phyloP scores from a whole-genome alignment of 1,140 invertebrate species.

The Bombus picipes region DNA sequence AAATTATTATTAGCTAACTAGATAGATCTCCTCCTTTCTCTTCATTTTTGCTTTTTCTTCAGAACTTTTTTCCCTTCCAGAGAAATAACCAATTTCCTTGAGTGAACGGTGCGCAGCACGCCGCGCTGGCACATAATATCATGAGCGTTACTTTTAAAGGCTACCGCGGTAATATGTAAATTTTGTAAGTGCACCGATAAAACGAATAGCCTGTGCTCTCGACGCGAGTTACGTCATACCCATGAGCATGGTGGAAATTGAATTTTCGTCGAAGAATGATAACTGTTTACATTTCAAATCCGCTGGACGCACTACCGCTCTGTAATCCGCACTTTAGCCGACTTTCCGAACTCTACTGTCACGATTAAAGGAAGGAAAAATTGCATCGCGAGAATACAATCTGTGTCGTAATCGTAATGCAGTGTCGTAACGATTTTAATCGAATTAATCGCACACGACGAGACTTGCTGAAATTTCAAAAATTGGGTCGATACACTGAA shows the following conservation, averaged over 20 bases:
- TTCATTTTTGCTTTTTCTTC: neutral
- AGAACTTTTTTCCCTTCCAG: neutral
- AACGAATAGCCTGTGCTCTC: slow-evolving; percentile 5
- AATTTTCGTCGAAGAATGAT: slow-evolving; percentile 13
- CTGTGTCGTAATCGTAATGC: neutral
- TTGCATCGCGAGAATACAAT: neutral
- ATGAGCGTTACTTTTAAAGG: slow-evolving; percentile 41
- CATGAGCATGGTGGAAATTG: too few species aligned
- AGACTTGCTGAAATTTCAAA: neutral
- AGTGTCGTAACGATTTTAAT: neutral
- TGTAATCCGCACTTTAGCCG: neutral
- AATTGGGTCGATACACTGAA: slow-evolving; percentile 33
- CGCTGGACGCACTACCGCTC: neutral
- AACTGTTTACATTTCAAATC: slow-evolving; percentile 21
- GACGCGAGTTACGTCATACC: neutral
- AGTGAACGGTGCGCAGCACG: slow-evolving; percentile 1
- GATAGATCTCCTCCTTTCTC: neutral
- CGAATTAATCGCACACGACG: neutral
- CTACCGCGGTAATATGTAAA: slow-evolving; percentile 36
- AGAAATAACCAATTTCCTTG: slow-evolving; percentile 41
- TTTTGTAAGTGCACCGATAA: slow-evolving; percentile 31
- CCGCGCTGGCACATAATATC: neutral
- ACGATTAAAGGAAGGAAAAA: neutral
- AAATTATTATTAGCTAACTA: slow-evolving; percentile 13
- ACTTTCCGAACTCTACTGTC: too few species aligned